Evolutionary conservation across 1,140 invertebrate species (phyloP).

Genomic region (Drosophila athabasca): DNA sequence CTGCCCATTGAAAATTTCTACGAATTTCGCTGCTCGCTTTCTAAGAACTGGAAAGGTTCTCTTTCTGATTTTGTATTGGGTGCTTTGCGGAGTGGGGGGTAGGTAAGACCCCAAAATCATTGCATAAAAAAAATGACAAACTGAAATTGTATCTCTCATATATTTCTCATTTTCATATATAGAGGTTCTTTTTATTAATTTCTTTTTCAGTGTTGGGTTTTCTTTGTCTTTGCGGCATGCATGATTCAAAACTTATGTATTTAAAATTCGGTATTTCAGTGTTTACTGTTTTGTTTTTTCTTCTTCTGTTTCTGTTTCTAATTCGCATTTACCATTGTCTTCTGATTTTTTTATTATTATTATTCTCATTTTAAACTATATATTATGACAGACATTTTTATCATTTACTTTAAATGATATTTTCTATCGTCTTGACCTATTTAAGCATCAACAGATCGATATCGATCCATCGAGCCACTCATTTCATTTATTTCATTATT

Average conservation of each 20-base stretch:
- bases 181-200: slow-evolving; percentile 44
- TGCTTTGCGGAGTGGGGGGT: neutral
- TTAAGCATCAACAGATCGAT: slow-evolving; percentile 52
- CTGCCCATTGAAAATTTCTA: slow-evolving; percentile 39
- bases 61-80: slow-evolving; percentile 14
- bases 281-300: slow-evolving; percentile 60
- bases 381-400: slow-evolving; percentile 72
- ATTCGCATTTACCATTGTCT: slow-evolving; percentile 55
- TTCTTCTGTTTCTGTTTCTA: slow-evolving; percentile 37
- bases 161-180: slow-evolving; percentile 32
- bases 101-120: slow-evolving; percentile 32
- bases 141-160: slow-evolving; percentile 49
- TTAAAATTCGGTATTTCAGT: slow-evolving; percentile 66
- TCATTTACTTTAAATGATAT: slow-evolving; percentile 79
- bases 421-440: slow-evolving; percentile 69
- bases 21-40: slow-evolving; percentile 48
- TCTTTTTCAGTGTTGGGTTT: slow-evolving; percentile 23
- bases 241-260: slow-evolving; percentile 53
- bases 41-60: slow-evolving; percentile 52
- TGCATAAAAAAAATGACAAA: slow-evolving; percentile 49
- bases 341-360: slow-evolving; percentile 71
- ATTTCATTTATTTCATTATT: slow-evolving; percentile 72
- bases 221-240: slow-evolving; percentile 42
- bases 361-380: slow-evolving; percentile 81
- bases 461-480: slow-evolving; percentile 44